phyloP scores from a whole-genome alignment of 2,797 vertebrate genomes.

The Adelosebastes latens region DNA sequence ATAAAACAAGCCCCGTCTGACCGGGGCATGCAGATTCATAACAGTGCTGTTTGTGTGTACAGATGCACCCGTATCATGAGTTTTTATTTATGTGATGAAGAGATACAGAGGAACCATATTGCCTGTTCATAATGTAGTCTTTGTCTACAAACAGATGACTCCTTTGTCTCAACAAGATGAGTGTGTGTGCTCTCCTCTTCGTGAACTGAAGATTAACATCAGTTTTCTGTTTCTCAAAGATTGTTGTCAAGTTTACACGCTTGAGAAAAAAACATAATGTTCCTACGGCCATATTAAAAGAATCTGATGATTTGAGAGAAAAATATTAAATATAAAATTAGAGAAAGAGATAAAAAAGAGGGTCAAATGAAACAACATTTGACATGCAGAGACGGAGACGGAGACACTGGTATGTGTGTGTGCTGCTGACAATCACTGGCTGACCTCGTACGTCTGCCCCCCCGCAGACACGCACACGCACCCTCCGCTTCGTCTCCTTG shows the following conservation, averaged over 20 bases:
- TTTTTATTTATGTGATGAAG: not conserved
- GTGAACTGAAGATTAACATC: conserved; percentile 17
- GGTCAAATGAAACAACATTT: not conserved
- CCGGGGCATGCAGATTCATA: not conserved
- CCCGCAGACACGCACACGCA: conserved; percentile 23
- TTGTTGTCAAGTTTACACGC: not conserved
- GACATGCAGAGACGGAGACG: not conserved
- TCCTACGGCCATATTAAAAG: not conserved
- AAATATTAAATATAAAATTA: not conserved
- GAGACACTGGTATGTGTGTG: conserved; percentile 3
- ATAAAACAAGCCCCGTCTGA: conserved; percentile 37
- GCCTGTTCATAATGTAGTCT: conserved; percentile 25
- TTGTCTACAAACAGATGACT: conserved; percentile 23
- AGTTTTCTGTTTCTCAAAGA: conserved; percentile 8
- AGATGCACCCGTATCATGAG: conserved; percentile 14
- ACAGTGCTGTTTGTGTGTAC: not conserved
- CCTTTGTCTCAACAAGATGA: conserved; percentile 15
- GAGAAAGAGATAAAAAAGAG: not conserved
- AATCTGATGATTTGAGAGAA: not conserved
- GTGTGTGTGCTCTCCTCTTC: conserved; percentile 5
- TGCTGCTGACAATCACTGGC: conserved; percentile 41
- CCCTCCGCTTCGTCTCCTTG: conserved; percentile 38
- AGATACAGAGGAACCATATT: conserved; percentile 16
- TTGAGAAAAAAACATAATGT: not conserved
- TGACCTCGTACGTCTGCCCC: conserved; percentile 1